Evolutionary conservation across 2,797 vertebrate species (phyloP).

Genomic region (Trematomus bernacchii): DNA sequence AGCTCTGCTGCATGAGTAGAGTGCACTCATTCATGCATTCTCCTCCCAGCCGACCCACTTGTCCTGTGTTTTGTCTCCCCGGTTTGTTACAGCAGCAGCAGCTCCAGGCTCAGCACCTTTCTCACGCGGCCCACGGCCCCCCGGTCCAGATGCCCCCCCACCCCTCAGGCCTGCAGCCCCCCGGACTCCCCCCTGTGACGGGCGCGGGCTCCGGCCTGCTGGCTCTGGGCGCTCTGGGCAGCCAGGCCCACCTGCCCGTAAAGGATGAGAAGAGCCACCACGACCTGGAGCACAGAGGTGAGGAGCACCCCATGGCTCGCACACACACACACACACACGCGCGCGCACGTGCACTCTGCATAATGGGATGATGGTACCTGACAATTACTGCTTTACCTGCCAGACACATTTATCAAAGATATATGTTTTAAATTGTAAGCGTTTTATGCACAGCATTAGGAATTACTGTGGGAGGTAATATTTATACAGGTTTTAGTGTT

Average conservation of each 20-base stretch:
- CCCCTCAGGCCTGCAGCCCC: slow-evolving; percentile 93
- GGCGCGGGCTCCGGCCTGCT: slow-evolving; percentile 92
- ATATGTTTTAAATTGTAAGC: slow-evolving; percentile 6
- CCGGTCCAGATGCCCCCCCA: slow-evolving; percentile 94
- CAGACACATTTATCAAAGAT: slow-evolving; percentile 24
- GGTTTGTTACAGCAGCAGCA: slow-evolving; percentile 93
- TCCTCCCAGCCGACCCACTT: slow-evolving; percentile 77
- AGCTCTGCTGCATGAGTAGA: slow-evolving; percentile 50
- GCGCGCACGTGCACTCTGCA: too few species aligned
- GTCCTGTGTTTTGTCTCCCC: slow-evolving; percentile 61
- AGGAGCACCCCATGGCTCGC: slow-evolving; percentile 61
- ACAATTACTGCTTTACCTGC: slow-evolving; percentile 24
- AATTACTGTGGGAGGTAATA: background rate
- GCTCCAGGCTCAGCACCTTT: slow-evolving; percentile 97
- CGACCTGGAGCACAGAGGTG: slow-evolving; percentile 96
- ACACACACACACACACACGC: background rate
- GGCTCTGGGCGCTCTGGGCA: slow-evolving; percentile 92
- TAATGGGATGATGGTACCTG: too few species aligned
- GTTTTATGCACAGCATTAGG: slow-evolving; percentile 20
- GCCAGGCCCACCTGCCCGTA: slow-evolving; percentile 94
- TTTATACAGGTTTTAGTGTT: background rate
- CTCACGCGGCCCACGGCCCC: slow-evolving; percentile 94
- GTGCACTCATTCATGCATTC: slow-evolving; percentile 55
- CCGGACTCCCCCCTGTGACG: slow-evolving; percentile 89
- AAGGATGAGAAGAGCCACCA: slow-evolving; percentile 98